phyloP scores from a whole-genome alignment of 2,888 invertebrate species.

The Zygogramma bicolorata region DNA sequence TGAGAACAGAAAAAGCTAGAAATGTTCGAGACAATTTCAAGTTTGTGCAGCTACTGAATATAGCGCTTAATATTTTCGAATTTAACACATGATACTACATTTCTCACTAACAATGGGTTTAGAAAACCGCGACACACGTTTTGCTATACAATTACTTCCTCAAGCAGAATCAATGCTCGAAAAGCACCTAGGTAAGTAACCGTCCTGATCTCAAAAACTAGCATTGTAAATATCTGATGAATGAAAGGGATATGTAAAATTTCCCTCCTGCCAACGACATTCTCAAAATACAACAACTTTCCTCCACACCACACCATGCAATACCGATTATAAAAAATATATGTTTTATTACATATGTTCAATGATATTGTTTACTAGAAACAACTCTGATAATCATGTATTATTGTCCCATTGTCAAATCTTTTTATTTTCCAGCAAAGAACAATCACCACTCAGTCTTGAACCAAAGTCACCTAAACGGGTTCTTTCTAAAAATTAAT shows the following conservation, averaged over 20 bases:
- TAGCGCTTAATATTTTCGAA: too few relatives aligned
- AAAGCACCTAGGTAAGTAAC: too few relatives aligned
- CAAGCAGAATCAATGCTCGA: too few relatives aligned
- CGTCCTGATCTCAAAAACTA: too few relatives aligned
- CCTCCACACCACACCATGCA: not conserved
- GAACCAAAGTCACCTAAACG: slow-evolving; percentile 8
- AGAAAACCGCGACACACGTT: too few relatives aligned
- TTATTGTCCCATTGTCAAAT: slow-evolving; percentile 55
- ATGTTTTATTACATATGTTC: slow-evolving; percentile 36
- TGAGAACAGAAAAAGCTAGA: too few relatives aligned
- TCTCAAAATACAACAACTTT: not conserved
- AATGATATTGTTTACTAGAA: slow-evolving; percentile 44
- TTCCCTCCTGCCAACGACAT: not conserved
- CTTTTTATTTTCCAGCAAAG: slow-evolving; percentile 52
- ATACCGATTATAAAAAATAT: slow-evolving; percentile 15
- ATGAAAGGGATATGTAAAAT: slow-evolving; percentile 1
- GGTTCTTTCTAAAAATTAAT: slow-evolving; percentile 9
- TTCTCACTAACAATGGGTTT: too few relatives aligned
- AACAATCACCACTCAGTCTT: slow-evolving; percentile 40
- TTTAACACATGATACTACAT: too few relatives aligned
- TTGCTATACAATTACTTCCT: too few relatives aligned
- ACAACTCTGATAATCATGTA: slow-evolving; percentile 31
- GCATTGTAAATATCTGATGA: too few relatives aligned
- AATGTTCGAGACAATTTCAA: too few relatives aligned
- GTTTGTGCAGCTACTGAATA: too few relatives aligned